Evolutionary conservation across 1,140 invertebrate genomes (phyloP).

Genomic region (Asbolus verrucosus): DNA sequence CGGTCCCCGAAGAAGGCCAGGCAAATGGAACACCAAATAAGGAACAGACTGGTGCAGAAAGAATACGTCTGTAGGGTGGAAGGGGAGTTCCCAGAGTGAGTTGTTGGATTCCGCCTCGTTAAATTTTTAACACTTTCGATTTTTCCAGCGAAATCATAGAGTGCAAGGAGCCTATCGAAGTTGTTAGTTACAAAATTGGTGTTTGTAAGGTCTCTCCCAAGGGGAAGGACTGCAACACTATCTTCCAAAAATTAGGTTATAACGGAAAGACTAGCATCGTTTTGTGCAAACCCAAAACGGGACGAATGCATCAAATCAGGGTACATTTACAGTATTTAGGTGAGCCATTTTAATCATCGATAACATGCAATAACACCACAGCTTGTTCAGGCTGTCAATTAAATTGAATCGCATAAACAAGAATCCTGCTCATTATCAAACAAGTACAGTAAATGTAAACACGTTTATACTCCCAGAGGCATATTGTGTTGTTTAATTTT

Average conservation of each 20-base stretch:
- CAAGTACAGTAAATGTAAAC: no score
- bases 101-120: conserved; percentile 54
- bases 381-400: no score
- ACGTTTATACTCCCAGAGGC: no score
- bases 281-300: conserved; percentile 92
- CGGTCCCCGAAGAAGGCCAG: conserved; percentile 91
- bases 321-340: conserved; percentile 98
- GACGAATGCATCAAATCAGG: conserved; percentile 98
- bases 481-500: no score
- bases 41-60: conserved; percentile 91
- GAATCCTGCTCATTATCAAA: no score
- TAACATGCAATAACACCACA: no score
- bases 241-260: conserved; percentile 89
- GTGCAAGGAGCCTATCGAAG: conserved; percentile 92
- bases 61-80: conserved; percentile 98
- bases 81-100: conserved; percentile 96
- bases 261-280: conserved; percentile 93
- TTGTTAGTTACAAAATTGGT: conserved; percentile 95
- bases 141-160: conserved; percentile 81
- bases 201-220: conserved; percentile 91
- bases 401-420: no score
- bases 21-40: conserved; percentile 94
- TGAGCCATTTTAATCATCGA: conserved; percentile 66
- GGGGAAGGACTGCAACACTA: conserved; percentile 91
- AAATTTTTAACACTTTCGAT: conserved; percentile 30